Percentiles rank a stretch among this genome's conserved stretches.
Evolutionary conservation across 2,113 vertebrate genomes (phyloP).

Genomic region (Shinisaurus crocodilurus): DNA sequence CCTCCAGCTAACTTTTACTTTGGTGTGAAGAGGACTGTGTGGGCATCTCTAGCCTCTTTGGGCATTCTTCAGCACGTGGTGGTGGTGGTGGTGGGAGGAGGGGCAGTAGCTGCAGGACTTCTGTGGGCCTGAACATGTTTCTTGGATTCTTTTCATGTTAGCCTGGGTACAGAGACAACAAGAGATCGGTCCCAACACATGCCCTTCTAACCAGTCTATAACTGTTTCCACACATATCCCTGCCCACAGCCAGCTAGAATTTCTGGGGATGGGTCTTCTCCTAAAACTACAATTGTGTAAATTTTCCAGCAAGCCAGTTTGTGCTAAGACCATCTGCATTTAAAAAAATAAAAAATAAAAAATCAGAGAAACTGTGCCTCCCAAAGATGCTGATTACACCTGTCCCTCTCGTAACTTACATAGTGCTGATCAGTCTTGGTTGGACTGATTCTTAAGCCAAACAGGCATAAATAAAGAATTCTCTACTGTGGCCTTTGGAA

Average conservation of each 20-base stretch:
- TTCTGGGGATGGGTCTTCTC: neutral
- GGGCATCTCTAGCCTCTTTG: neutral
- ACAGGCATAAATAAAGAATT: neutral
- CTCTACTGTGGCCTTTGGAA: too few species aligned
- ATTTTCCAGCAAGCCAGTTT: neutral
- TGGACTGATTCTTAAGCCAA: neutral
- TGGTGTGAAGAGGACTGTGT: neutral
- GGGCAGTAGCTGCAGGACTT: neutral
- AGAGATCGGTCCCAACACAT: neutral
- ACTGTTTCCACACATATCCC: neutral
- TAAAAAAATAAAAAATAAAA: neutral
- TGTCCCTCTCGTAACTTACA: neutral
- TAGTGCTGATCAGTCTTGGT: neutral
- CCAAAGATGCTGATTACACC: neutral
- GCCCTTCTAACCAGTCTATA: neutral
- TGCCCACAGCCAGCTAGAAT: neutral
- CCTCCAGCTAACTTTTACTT: neutral
- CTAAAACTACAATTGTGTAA: neutral
- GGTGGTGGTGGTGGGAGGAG: too few species aligned
- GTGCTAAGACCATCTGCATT: neutral
- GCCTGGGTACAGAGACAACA: neutral
- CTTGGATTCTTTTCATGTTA: neutral
- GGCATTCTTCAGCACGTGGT: neutral
- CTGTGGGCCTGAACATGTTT: neutral
- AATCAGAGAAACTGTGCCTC: too few species aligned